Evolutionary conservation across 2,888 invertebrate genomes (phyloP).

Genomic region (Germaria angustata): DNA sequence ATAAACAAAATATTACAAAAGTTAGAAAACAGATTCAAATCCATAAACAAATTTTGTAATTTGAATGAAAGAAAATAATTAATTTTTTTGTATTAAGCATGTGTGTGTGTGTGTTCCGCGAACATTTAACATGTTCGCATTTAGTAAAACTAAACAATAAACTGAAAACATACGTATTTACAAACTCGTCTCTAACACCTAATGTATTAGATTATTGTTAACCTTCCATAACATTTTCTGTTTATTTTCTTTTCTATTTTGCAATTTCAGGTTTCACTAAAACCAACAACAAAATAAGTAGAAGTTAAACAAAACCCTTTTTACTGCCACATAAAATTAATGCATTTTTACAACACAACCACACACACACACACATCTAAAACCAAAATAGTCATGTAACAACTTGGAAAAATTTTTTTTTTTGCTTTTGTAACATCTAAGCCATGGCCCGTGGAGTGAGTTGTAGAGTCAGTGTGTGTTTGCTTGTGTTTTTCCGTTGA

Average conservation of each 20-base stretch:
- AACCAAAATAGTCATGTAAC: constrained; percentile 6
- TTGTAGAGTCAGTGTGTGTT: not conserved
- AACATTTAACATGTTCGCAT: too few species aligned
- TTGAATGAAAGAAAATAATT: too few species aligned
- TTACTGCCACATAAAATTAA: constrained; percentile 45
- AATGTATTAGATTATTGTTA: constrained; percentile 27
- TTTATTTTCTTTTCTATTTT: constrained; percentile 6
- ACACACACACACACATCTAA: not conserved
- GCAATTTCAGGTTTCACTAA: constrained; percentile 35
- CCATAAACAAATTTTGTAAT: too few species aligned
- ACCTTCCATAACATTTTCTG: constrained; percentile 12
- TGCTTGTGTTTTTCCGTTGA: constrained; percentile 4
- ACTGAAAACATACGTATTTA: not conserved
- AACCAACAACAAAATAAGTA: not conserved
- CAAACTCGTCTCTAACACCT: not conserved
- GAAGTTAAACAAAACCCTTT: constrained; percentile 44
- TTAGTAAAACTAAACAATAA: not conserved
- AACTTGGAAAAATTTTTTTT: not conserved
- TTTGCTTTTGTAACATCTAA: constrained; percentile 16
- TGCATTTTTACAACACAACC: constrained; percentile 24
- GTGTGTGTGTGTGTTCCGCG: not conserved
- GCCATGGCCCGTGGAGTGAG: constrained; percentile 2
- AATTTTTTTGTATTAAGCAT: too few species aligned
- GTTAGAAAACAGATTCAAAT: too few species aligned
- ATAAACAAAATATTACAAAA: too few species aligned